Evolutionary conservation across 2,113 vertebrate species (phyloP).

Genomic region (Oriolus oriolus): DNA sequence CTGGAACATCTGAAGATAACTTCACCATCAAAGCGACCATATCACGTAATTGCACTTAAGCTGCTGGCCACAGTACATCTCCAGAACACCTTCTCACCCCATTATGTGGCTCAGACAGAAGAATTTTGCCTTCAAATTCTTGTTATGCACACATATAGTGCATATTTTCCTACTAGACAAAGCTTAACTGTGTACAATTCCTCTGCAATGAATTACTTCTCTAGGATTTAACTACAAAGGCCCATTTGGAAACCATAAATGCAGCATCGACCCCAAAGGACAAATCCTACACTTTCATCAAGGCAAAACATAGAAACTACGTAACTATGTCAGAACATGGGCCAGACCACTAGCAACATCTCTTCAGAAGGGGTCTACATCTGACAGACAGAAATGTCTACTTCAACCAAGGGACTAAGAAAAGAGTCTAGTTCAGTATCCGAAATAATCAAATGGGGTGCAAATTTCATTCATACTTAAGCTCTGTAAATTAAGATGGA

Average conservation of each 20-base stretch:
- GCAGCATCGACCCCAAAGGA: background rate
- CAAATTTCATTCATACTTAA: background rate
- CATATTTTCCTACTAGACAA: background rate
- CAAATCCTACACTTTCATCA: background rate
- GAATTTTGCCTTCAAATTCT: slow-evolving; percentile 24
- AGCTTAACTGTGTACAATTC: background rate
- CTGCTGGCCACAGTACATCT: background rate
- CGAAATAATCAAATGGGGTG: background rate
- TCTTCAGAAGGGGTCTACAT: background rate
- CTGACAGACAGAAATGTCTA: background rate
- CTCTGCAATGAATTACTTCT: background rate
- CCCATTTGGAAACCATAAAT: background rate
- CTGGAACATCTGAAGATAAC: background rate
- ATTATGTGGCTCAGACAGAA: background rate
- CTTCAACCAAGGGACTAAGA: background rate
- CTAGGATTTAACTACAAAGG: slow-evolving; percentile 15
- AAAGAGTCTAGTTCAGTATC: background rate
- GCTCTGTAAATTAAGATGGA: slow-evolving; percentile 3
- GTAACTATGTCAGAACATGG: background rate
- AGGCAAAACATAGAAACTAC: background rate
- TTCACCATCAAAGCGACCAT: background rate
- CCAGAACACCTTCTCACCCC: background rate
- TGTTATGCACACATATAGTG: background rate
- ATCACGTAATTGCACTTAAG: background rate
- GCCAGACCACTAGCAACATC: background rate